These are phyloP conservation scores for Ascaphus truei DNA, from an alignment of 2,113 vertebrate genomes.

Conservation along the genomic window DNA sequence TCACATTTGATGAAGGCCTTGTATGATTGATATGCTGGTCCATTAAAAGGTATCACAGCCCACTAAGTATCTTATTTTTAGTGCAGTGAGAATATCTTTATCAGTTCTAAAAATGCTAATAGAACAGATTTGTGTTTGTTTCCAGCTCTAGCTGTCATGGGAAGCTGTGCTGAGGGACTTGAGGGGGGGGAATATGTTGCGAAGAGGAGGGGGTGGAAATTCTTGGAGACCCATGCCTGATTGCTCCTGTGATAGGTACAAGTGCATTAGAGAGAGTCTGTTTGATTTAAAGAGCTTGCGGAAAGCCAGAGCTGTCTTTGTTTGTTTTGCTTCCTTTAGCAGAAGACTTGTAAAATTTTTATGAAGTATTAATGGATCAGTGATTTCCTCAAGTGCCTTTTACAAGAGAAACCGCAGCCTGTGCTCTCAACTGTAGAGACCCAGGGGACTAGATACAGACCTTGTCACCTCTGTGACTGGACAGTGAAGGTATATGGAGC, in stretches of 20 bases:
- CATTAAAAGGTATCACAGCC: no score
- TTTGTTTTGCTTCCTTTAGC: constrained; percentile 66
- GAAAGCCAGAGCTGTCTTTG: constrained; percentile 55
- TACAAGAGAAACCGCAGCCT: constrained; percentile 38
- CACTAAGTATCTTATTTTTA: no score
- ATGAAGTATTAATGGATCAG: constrained; percentile 68
- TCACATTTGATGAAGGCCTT: no score
- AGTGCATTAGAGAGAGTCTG: constrained; percentile 55
- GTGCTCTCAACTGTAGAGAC: background rate
- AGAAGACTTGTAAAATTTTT: constrained; percentile 67
- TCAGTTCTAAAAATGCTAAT: background rate
- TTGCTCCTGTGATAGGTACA: constrained; percentile 59
- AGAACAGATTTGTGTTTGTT: no score
- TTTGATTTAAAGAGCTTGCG: constrained; percentile 60
- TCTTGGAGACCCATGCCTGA: constrained; percentile 47
- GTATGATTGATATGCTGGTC: no score
- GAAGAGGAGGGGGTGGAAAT: constrained; percentile 13
- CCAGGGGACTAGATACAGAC: background rate
- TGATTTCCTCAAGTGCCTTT: constrained; percentile 54
- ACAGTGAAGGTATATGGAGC: background rate
- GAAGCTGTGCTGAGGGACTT: background rate
- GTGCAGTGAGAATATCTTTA: no score
- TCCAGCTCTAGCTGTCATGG: background rate
- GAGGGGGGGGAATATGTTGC: background rate
- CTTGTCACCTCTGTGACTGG: background rate